Evolutionary conservation across 2,797 vertebrate species (phyloP), one percentile per base, ranked within the genome.

Genomic region (Manis javanica): DNA sequence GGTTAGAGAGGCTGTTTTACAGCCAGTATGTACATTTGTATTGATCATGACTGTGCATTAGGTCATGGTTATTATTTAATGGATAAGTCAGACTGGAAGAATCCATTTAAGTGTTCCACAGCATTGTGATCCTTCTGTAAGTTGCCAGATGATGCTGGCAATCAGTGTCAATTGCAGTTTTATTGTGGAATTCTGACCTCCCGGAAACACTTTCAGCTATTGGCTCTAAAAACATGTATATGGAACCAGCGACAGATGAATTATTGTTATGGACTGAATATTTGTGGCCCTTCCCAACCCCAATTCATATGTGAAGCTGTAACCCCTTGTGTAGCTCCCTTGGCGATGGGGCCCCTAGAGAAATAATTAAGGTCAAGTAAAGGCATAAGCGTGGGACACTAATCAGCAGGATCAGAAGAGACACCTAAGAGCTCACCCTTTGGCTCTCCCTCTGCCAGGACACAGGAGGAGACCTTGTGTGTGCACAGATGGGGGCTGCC

Each of bases 21-120:
- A 97, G 96, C 46, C 90, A 49, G 91, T 95, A 2, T 97, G 89
- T 96, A 93, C 95, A 89, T 98, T 92, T 97, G 31, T 98, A 98
- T 98, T 98, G 98, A 98, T 98, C 92, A 90, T 31, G 57, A 15
- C 89, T 95, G 24, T 96, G 95, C 92, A 92, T 96, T 98, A 96
- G 96, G 95, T 98, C 94, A 81, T 98, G 75, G 98, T 97, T 98
- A 92, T 95, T 85, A 79, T 94, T 87, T 98, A 98, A 98, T 97
- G 85, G 95, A 93, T 94, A 53, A 39, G 96, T 98, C 90, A 84
- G 87, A 72, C 92, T 97, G 78, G 97, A 95, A 96, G 75, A 96
- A 97, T 96, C 98, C 96, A 97, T 96, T 97, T 97, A 86, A 81
- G 61, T 89, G 46, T 93, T 97, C 46, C 77, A 68, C 72, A 96